Conservation (phyloP, 1,140 invertebrate genomes). For the Drosophila bocki region DNA sequence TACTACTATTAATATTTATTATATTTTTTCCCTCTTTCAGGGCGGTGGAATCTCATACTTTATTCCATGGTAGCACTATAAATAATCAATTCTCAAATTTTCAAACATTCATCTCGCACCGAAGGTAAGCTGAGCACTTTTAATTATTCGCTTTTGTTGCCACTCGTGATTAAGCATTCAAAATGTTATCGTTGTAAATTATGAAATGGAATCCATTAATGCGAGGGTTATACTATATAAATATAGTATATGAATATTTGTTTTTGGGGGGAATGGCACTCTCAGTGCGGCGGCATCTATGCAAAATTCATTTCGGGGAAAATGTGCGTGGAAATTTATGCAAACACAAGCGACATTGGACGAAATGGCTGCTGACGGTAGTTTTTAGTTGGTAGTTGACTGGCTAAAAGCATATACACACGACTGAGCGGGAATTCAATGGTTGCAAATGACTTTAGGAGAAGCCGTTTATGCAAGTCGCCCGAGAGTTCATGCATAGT, state of each 20-base stretch:
- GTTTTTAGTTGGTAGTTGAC: slow-evolving; percentile 3
- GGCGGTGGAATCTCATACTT: slow-evolving; percentile 37
- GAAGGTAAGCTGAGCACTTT: slow-evolving; percentile 19
- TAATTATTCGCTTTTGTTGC: slow-evolving; percentile 14
- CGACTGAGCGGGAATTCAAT: slow-evolving; percentile 28
- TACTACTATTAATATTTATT: background rate
- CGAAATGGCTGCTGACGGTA: slow-evolving; percentile 26
- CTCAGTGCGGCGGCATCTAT: slow-evolving; percentile 9
- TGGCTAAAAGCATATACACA: slow-evolving; percentile 7
- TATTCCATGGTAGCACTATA: slow-evolving; percentile 25
- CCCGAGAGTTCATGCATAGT: background rate
- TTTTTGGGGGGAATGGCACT: background rate
- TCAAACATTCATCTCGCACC: background rate
- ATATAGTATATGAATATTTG: background rate
- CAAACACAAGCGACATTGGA: slow-evolving; percentile 30
- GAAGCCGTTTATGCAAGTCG: slow-evolving; percentile 21
- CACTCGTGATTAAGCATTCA: slow-evolving; percentile 5
- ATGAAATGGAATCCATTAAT: slow-evolving; percentile 44
- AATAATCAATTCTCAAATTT: background rate
- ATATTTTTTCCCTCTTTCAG: slow-evolving; percentile 30
- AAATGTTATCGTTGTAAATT: slow-evolving; percentile 43
- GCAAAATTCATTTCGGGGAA: slow-evolving; percentile 39
- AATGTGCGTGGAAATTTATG: slow-evolving; percentile 44
- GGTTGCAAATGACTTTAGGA: slow-evolving; percentile 37
- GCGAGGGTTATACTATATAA: background rate